Conservation (phyloP, 2,113 vertebrate species). For the Mormyrus iriodes region DNA sequence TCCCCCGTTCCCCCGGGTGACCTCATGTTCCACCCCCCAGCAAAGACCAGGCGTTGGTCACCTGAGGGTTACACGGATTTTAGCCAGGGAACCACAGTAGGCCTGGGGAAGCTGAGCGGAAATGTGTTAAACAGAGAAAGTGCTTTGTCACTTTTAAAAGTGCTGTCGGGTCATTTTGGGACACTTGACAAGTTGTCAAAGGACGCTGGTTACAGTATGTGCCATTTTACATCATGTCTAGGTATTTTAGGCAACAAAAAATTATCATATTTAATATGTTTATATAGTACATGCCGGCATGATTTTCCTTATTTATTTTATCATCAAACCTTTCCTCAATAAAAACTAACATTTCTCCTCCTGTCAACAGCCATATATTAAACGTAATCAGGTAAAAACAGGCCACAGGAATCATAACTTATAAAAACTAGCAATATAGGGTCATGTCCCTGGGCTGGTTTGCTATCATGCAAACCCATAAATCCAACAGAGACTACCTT, state of each 20-base stretch:
- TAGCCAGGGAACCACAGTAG: not conserved
- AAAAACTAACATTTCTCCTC: not conserved
- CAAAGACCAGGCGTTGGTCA: not conserved
- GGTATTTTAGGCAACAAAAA: not conserved
- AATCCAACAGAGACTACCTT: not conserved
- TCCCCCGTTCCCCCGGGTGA: not conserved
- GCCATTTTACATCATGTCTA: not conserved
- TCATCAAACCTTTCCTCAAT: not conserved
- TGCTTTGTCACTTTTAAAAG: slow-evolving; percentile 3
- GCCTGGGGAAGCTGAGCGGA: not conserved
- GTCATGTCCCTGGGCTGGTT: not conserved
- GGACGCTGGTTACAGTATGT: not conserved
- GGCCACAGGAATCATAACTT: not conserved
- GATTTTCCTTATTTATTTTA: not conserved
- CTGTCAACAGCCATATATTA: not conserved
- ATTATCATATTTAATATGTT: not conserved
- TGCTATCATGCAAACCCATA: not conserved
- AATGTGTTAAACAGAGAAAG: not conserved
- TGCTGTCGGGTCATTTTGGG: not conserved
- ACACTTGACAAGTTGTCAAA: not conserved
- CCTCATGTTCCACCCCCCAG: not conserved
- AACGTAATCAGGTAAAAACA: not conserved
- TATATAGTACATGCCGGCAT: not conserved
- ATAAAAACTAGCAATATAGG: not conserved
- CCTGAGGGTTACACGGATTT: not conserved